Evolutionary conservation across 2,113 vertebrate species (phyloP).

Genomic region (Genyomyrus donnyi): DNA sequence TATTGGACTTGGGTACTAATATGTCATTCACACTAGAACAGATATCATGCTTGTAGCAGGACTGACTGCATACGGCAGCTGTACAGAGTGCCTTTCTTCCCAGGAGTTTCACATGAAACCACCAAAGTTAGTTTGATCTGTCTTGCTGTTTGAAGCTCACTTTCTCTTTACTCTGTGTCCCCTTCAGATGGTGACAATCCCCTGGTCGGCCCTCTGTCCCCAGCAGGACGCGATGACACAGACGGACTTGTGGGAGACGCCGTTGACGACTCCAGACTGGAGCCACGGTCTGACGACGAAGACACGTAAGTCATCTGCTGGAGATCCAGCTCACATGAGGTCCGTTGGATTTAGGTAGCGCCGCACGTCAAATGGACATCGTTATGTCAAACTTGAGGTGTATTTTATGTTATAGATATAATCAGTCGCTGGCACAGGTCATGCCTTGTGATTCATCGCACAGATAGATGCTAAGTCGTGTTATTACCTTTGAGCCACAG

Average conservation of each 20-base stretch:
- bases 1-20: neutral
- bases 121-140: neutral
- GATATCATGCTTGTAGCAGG: neutral
- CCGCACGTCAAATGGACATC: neutral
- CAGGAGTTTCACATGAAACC: neutral
- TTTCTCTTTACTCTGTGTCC: neutral
- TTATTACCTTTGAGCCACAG: neutral
- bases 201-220: constrained; percentile 63
- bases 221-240: constrained; percentile 53
- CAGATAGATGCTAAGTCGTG: neutral
- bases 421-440: neutral
- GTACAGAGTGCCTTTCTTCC: neutral
- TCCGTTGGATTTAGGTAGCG: neutral
- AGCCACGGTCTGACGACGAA: constrained; percentile 77
- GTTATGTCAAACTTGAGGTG: neutral
- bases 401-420: neutral
- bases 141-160: neutral
- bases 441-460: neutral
- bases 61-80: neutral
- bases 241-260: constrained; percentile 60
- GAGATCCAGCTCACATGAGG: neutral
- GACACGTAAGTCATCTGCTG: constrained; percentile 72
- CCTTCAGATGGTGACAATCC: constrained; percentile 49
- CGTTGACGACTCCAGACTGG: constrained; percentile 62
- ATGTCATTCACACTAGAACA: neutral